phyloP scores from a whole-genome alignment of 1,140 invertebrate species.

The Oncopeltus fasciatus region DNA sequence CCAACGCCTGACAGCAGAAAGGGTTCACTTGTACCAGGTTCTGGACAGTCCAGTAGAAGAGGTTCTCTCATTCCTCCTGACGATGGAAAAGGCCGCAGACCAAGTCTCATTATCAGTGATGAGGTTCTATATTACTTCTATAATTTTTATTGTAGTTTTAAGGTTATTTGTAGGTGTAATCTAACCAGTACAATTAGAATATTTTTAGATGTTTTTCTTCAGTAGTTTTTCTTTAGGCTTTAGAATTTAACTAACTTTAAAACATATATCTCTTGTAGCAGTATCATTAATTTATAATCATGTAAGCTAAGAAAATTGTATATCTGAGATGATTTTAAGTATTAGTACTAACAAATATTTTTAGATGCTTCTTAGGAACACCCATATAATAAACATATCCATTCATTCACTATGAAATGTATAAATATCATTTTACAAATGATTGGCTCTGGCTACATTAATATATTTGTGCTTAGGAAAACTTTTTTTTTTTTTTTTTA shows the following conservation, averaged over 20 bases:
- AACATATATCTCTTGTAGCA: background rate
- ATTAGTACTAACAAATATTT: no score
- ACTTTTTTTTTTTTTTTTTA: no score
- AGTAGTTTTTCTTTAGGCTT: background rate
- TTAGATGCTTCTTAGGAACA: no score
- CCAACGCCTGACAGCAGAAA: constrained; percentile 50
- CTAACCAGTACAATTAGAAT: background rate
- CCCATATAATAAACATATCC: no score
- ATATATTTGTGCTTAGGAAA: no score
- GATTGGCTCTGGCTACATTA: no score
- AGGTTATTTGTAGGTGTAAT: no score
- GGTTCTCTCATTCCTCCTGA: constrained; percentile 69
- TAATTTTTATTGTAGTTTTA: no score
- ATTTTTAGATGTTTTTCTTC: background rate
- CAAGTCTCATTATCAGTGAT: constrained; percentile 80
- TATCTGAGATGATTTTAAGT: no score
- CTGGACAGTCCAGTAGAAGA: constrained; percentile 50
- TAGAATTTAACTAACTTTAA: background rate
- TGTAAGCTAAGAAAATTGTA: no score
- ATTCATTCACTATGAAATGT: no score
- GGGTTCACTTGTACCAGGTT: constrained; percentile 59
- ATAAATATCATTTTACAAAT: no score
- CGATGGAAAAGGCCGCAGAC: constrained; percentile 66
- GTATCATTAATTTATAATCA: background rate
- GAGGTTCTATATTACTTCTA: constrained; percentile 49